phyloP scores from a whole-genome alignment of 23 tunicate species.

The Styela clava region DNA sequence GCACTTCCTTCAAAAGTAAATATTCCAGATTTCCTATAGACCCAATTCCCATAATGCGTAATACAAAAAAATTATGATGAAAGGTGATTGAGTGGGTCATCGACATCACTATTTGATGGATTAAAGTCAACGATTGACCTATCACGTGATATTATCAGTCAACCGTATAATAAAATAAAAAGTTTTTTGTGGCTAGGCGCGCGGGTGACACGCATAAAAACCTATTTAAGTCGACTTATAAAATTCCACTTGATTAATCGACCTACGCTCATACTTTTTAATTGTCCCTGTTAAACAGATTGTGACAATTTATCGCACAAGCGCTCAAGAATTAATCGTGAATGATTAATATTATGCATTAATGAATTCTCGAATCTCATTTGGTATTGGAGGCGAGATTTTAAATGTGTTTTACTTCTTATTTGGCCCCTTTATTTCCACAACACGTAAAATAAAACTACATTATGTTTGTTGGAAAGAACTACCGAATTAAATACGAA shows the following conservation, averaged over 20 bases:
- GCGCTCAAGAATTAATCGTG: too few relatives aligned
- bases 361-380: too few relatives aligned
- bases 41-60: neutral
- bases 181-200: neutral
- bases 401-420: too few relatives aligned
- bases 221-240: neutral
- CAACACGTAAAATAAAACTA: too few relatives aligned
- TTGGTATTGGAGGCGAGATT: too few relatives aligned
- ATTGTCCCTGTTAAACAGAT: neutral
- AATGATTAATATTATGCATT: too few relatives aligned
- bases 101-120: neutral
- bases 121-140: neutral
- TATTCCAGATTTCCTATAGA: too few relatives aligned
- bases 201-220: neutral
- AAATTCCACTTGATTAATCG: neutral
- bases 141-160: neutral
- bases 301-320: neutral
- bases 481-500: too few relatives aligned
- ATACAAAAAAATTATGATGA: too few relatives aligned
- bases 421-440: too few relatives aligned
- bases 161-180: neutral
- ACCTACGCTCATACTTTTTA: neutral
- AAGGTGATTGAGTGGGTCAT: neutral
- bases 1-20: too few relatives aligned
- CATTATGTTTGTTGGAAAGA: too few relatives aligned